These are phyloP conservation scores for Drosophila nr. medialis DNA, from an alignment of 2,888 invertebrate genomes.

Conservation along the genomic window DNA sequence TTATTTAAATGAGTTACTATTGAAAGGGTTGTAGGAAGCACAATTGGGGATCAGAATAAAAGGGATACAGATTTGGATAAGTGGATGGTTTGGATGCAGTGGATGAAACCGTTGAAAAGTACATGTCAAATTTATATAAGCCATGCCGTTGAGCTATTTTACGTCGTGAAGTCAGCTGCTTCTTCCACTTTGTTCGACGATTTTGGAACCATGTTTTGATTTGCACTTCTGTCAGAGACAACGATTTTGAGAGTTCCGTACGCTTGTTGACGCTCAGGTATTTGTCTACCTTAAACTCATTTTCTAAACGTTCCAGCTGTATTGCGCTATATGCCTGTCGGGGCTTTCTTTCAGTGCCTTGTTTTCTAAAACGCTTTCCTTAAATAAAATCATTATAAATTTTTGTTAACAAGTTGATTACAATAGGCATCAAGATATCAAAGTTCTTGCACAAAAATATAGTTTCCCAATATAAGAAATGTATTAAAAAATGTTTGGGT, in stretches of 20 bases:
- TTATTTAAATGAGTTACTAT: neutral
- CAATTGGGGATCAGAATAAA: constrained; percentile 61
- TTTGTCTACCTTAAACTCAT: constrained; percentile 97
- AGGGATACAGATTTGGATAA: constrained; percentile 50
- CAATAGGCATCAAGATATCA: neutral
- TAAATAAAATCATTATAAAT: constrained; percentile 48
- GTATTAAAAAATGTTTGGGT: neutral
- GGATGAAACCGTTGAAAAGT: constrained; percentile 87
- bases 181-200: constrained; percentile 97
- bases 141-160: constrained; percentile 96
- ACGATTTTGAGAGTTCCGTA: constrained; percentile 95
- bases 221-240: constrained; percentile 86
- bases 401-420: neutral
- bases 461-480: neutral
- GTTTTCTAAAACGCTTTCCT: constrained; percentile 92
- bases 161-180: constrained; percentile 95
- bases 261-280: constrained; percentile 98
- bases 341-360: constrained; percentile 96
- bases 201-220: constrained; percentile 84
- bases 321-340: constrained; percentile 98
- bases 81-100: constrained; percentile 36
- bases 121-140: constrained; percentile 86
- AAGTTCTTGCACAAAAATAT: neutral
- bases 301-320: constrained; percentile 95
- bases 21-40: constrained; percentile 55